Base-by-base conservation (phyloP, 2,888 invertebrate species). In the Scotopteryx bipunctaria region DNA sequence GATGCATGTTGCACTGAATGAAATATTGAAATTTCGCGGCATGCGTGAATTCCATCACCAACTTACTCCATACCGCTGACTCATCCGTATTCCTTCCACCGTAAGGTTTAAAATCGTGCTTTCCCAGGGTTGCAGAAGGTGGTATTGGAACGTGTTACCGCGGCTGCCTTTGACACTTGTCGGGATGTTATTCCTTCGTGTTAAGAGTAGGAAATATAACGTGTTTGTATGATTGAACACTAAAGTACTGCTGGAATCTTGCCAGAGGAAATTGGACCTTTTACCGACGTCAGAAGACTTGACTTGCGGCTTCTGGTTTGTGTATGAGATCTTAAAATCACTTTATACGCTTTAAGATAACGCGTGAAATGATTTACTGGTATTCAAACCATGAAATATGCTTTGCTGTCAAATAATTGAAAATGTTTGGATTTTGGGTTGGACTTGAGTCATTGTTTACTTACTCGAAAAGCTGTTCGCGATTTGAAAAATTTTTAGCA, bases 1-100 rank as follows among this genome's bases (percentile, higher is more conserved):
- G 67, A 70, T 71, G 77, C 74, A 77, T 68, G 67, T 57, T 67
- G 66, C 67, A 61, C 61, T 51, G 63, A 64, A 71, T 78, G 76
- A 81, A 78, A 80, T 79, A 81, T 80, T 77, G 76, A 76, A 81
- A 80, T 76, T 71, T 71, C 64, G 64, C 64, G 69, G 64, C 58
- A 70, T 64, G 67, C 67, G 66, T 73, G 66, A 63, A 61, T 52
- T 59, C 57, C 58, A 61, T 60, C 55, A 63, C 63, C 43, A 63
- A 43, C 16, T 25, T 55, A 43, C 27, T 15, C 13, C n/a, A 23
- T 61, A 40, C 55, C 8, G 5, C 29, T n/a, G 37, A 31, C 35
- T 45, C 2, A 19, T 17, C 38, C 55, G 51, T 73, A 62, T 33
- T 5, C 0, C 0, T 0, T 0, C n/a, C 0, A 0, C 0, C 0